Evolutionary conservation across 2,113 vertebrate species (phyloP), one percentile per base, ranked within the genome.

Genomic region (Seriola aureovittata): DNA sequence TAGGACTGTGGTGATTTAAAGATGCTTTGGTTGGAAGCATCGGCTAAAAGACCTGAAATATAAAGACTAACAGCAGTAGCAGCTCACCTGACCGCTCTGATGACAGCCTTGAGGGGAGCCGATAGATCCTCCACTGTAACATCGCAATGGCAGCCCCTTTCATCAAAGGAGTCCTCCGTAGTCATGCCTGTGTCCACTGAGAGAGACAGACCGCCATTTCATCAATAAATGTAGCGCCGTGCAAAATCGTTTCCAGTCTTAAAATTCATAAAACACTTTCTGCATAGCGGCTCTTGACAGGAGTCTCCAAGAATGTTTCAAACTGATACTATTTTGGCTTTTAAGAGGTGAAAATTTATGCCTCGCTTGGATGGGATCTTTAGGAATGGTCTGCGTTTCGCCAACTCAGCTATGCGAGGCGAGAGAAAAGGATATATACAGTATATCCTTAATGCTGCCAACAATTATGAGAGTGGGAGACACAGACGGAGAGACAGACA

Each of bases 121-220:
- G 98, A 99, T 67, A 99, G 96, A 92, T 99, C 98, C 94, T 99
- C 97, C 75, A 98, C 96, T 0, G 97, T 98, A 50, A 99, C 95
- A 57, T 99, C 98, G 65, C 98, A 99, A 79, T 99, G 98, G 91
- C 97, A 99, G 75, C 96, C 97, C 93, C 97, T 96, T 71, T 99
- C 97, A 87, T 99, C 98, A 14, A 97, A 97, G 21, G 94, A 95
- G 58, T 99, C 98, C 63, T 99, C 98, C 10, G 96, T 95, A 89
- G 96, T 96, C 86, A 98, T 93, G 42, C 94, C 96, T 21, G 96
- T 88, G 82, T 99, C 98, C 88, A 96, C 98, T 99, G 94, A 63
- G 94, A 94, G 86, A 95, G 46, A 93, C 55, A 87, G 40, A 84
- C 6, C 9, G 17, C 5, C 19, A 16, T 5, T 64, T 67, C 71